These are phyloP conservation scores for Tylochromis polylepis DNA, from an alignment of 2,113 vertebrate genomes.

Conservation along the genomic window DNA sequence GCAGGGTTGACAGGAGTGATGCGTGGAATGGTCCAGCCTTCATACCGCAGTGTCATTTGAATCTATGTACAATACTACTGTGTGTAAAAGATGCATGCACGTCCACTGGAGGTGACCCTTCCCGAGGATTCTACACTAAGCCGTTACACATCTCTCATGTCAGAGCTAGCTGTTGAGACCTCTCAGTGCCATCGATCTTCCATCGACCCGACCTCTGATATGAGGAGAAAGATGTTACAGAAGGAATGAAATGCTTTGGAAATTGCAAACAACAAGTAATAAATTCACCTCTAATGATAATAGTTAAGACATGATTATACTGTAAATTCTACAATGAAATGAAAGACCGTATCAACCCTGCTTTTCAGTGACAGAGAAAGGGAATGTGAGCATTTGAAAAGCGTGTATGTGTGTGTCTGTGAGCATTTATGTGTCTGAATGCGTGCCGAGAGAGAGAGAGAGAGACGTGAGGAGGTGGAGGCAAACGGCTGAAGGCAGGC, in stretches of 20 bases:
- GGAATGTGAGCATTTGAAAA: conserved; percentile 60
- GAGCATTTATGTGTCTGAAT: conserved; percentile 29
- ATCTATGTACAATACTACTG: conserved; percentile 67
- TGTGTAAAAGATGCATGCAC: conserved; percentile 66
- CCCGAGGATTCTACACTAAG: conserved; percentile 42
- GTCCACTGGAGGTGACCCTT: conserved; percentile 42
- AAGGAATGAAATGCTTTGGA: conserved; percentile 53
- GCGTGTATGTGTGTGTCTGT: conserved; percentile 45
- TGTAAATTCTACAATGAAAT: conserved; percentile 63
- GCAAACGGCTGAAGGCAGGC: conserved; percentile 24
- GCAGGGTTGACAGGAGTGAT: conserved; percentile 69
- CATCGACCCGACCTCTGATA: neutral
- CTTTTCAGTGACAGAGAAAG: conserved; percentile 66
- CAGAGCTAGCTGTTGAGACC: neutral
- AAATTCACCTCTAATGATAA: conserved; percentile 57
- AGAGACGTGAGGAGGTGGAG: conserved; percentile 37
- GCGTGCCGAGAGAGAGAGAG: conserved; percentile 13
- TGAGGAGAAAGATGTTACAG: conserved; percentile 27
- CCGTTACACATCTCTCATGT: conserved; percentile 7
- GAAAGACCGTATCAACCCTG: conserved; percentile 68
- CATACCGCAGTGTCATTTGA: conserved; percentile 38
- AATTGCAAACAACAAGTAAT: conserved; percentile 48
- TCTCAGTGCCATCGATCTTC: neutral
- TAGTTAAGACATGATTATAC: conserved; percentile 56
- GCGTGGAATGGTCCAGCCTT: conserved; percentile 60